These are phyloP conservation scores for Pristiophorus japonicus DNA, from an alignment of 2,113 vertebrate species.

Conservation along the genomic window DNA sequence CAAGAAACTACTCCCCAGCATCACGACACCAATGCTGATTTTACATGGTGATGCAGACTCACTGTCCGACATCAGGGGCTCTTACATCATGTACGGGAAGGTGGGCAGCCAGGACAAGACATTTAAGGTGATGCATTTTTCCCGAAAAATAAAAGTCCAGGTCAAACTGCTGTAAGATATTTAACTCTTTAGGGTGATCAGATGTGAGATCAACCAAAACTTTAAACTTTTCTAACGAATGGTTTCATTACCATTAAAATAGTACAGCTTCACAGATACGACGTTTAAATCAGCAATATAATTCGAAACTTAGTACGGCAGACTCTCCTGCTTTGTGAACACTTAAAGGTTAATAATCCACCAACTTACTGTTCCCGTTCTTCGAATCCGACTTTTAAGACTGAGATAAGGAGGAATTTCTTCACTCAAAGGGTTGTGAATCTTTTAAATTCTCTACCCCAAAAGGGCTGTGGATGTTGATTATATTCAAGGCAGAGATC, in stretches of 20 bases:
- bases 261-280: not conserved
- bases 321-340: not conserved
- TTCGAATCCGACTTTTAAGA: too few species aligned
- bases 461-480: too few species aligned
- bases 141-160: not conserved
- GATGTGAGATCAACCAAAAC: not conserved
- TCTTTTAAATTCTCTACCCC: too few species aligned
- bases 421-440: too few species aligned
- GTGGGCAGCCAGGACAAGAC: slow-evolving; percentile 80
- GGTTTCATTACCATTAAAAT: not conserved
- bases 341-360: not conserved
- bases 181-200: not conserved
- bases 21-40: slow-evolving; percentile 80
- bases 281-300: not conserved
- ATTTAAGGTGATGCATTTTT: slow-evolving; percentile 64
- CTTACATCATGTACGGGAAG: slow-evolving; percentile 73
- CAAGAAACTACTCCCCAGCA: slow-evolving; percentile 68
- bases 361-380: not conserved
- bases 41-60: slow-evolving; percentile 81
- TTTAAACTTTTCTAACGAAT: not conserved
- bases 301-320: not conserved
- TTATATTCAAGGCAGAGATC: too few species aligned
- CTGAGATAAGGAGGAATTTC: too few species aligned
- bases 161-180: not conserved
- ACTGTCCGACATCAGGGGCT: slow-evolving; percentile 81